phyloP scores from a whole-genome alignment of 2,888 invertebrate species.

The Crepidodera aurea region DNA sequence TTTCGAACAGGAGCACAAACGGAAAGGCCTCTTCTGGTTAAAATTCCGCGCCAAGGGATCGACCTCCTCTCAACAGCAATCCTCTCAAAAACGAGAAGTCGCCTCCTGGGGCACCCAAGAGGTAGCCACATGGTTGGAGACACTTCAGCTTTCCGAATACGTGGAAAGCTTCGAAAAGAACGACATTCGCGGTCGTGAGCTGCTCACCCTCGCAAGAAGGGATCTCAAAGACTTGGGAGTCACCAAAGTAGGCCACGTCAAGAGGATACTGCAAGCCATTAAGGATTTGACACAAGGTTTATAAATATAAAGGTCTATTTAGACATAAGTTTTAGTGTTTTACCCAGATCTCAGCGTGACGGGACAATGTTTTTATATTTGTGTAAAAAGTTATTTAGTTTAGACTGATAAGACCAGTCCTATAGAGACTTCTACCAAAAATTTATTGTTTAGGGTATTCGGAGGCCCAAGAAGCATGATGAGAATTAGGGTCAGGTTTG shows the following conservation, averaged over 20 bases:
- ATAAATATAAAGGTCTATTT: conserved; percentile 44
- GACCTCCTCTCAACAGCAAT: conserved; percentile 62
- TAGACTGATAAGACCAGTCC: too few species aligned
- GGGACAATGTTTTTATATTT: conserved; percentile 28
- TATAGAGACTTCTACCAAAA: too few species aligned
- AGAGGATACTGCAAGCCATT: conserved; percentile 91
- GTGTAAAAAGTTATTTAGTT: too few species aligned
- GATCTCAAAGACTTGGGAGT: conserved; percentile 92
- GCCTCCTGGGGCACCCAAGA: conserved; percentile 87
- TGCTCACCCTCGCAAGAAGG: conserved; percentile 84
- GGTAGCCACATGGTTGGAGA: conserved; percentile 90
- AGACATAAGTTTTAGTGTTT: conserved; percentile 31
- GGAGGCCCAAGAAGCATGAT: too few species aligned
- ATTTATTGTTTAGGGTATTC: too few species aligned
- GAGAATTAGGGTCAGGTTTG: too few species aligned
- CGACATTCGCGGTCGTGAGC: conserved; percentile 90
- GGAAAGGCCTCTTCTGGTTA: conserved; percentile 74
- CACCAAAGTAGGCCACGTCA: conserved; percentile 94
- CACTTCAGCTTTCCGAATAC: conserved; percentile 89
- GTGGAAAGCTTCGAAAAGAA: conserved; percentile 89
- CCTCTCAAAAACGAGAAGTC: conserved; percentile 64
- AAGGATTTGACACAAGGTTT: conserved; percentile 73
- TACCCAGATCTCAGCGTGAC: conserved; percentile 35
- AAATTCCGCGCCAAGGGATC: conserved; percentile 66
- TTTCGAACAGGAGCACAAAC: conserved; percentile 62